phyloP scores from a whole-genome alignment of 2,888 invertebrate genomes.

The Cinara cedri region DNA sequence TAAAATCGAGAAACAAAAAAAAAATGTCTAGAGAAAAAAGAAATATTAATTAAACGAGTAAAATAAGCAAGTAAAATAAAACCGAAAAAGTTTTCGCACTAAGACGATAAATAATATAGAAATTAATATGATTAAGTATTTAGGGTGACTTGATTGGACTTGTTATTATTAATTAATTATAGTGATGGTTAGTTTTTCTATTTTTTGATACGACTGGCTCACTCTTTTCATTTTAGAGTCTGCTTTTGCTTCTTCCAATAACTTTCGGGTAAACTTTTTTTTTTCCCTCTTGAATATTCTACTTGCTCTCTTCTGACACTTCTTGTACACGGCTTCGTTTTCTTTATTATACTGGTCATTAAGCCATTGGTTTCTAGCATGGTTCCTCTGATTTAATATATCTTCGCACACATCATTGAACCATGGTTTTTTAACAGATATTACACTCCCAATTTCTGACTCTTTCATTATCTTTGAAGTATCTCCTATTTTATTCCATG shows the following conservation, averaged over 20 bases:
- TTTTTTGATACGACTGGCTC: background rate
- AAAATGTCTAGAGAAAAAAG: too few relatives aligned
- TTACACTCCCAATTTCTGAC: conserved; percentile 12
- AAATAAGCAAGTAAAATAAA: too few relatives aligned
- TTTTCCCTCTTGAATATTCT: background rate
- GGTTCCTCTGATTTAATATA: background rate
- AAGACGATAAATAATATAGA: too few relatives aligned
- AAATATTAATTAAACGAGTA: too few relatives aligned
- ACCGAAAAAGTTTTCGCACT: too few relatives aligned
- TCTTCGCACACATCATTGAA: conserved; percentile 11
- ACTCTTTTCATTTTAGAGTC: background rate
- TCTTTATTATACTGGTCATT: too few relatives aligned
- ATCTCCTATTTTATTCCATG: conserved; percentile 19
- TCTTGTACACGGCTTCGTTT: background rate
- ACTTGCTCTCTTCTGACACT: background rate
- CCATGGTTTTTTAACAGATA: conserved; percentile 15
- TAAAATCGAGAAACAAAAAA: too few relatives aligned
- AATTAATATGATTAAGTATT: too few relatives aligned
- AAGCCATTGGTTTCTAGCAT: too few relatives aligned
- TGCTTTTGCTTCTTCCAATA: background rate
- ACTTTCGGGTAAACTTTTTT: background rate
- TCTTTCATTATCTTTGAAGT: conserved; percentile 11
- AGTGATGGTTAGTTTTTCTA: too few relatives aligned
- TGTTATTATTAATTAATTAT: too few relatives aligned
- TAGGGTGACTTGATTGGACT: too few relatives aligned